Conservation (phyloP, 2,797 vertebrate genomes). For the Gobio occitaniae region DNA sequence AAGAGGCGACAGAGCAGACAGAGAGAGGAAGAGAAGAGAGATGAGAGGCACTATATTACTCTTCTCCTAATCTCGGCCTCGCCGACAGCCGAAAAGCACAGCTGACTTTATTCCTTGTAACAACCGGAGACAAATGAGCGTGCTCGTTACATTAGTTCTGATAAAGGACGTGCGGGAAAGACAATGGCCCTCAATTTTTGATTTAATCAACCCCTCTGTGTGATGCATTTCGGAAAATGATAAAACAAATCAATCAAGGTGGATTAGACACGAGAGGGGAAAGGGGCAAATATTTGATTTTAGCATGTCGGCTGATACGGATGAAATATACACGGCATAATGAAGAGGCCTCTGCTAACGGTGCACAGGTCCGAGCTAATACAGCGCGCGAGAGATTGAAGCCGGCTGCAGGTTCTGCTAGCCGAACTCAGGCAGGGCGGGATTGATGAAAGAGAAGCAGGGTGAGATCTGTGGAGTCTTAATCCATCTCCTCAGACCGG, state of each 20-base stretch:
- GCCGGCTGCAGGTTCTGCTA: conserved; percentile 55
- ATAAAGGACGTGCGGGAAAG: conserved; percentile 86
- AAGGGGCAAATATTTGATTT: conserved; percentile 78
- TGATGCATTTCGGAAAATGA: conserved; percentile 92
- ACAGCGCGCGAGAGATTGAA: conserved; percentile 85
- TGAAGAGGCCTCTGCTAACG: conserved; percentile 28
- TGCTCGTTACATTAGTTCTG: conserved; percentile 78
- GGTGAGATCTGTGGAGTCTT: conserved; percentile 88
- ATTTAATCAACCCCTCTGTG: conserved; percentile 89
- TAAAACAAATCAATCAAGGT: conserved; percentile 90
- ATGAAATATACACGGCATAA: conserved; percentile 43
- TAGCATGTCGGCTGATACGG: conserved; percentile 22
- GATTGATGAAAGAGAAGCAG: conserved; percentile 82
- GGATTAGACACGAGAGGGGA: conserved; percentile 72
- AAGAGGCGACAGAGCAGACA: conserved; percentile 70
- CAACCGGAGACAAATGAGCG: conserved; percentile 90
- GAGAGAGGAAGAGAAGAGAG: conserved; percentile 77
- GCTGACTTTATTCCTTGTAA: conserved; percentile 87
- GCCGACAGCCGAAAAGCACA: conserved; percentile 79
- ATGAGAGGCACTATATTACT: conserved; percentile 88
- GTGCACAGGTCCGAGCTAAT: conserved; percentile 9
- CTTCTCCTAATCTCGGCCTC: conserved; percentile 80
- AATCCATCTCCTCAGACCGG: conserved; percentile 96
- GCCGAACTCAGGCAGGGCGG: conserved; percentile 69
- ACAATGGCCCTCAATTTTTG: conserved; percentile 90